Evolutionary conservation across 2,888 invertebrate species (phyloP).

Genomic region (Tinea pellionella): DNA sequence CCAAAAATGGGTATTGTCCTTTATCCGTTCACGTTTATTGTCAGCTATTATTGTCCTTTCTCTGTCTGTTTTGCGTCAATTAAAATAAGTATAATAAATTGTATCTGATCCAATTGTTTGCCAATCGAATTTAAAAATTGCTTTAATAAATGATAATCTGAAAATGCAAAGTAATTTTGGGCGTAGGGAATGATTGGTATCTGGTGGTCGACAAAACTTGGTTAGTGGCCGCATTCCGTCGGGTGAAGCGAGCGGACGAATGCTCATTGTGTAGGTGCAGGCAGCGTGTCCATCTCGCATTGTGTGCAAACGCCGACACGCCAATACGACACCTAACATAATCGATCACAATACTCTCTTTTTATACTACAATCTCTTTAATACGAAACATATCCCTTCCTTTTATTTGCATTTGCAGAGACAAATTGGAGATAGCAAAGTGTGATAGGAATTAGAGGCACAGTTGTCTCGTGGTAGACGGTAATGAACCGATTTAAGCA

Average conservation of each 20-base stretch:
- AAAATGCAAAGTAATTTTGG: not conserved
- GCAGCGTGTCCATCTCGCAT: conserved; percentile 33
- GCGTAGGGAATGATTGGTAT: conserved; percentile 6
- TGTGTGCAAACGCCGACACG: conserved; percentile 24
- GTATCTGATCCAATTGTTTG: conserved; percentile 6
- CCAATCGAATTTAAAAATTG: not conserved
- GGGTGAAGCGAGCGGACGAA: conserved; percentile 26
- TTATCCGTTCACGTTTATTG: not conserved
- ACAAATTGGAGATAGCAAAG: not conserved
- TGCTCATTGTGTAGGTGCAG: conserved; percentile 36
- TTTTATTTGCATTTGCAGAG: not conserved
- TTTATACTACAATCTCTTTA: not conserved
- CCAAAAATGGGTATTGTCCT: no score
- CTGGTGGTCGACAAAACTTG: not conserved
- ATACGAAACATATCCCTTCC: not conserved
- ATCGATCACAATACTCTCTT: conserved; percentile 27
- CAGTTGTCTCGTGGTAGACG: conserved; percentile 40
- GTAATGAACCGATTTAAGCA: conserved; percentile 48
- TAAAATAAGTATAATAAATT: not conserved
- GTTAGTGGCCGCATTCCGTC: conserved; percentile 27
- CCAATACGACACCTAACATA: conserved; percentile 44
- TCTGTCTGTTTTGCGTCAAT: not conserved
- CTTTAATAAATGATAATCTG: not conserved
- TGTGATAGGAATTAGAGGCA: conserved; percentile 16
- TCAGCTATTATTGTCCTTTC: not conserved